Conservation (phyloP, 1,140 invertebrate species). For the Drosophila nannoptera region DNA sequence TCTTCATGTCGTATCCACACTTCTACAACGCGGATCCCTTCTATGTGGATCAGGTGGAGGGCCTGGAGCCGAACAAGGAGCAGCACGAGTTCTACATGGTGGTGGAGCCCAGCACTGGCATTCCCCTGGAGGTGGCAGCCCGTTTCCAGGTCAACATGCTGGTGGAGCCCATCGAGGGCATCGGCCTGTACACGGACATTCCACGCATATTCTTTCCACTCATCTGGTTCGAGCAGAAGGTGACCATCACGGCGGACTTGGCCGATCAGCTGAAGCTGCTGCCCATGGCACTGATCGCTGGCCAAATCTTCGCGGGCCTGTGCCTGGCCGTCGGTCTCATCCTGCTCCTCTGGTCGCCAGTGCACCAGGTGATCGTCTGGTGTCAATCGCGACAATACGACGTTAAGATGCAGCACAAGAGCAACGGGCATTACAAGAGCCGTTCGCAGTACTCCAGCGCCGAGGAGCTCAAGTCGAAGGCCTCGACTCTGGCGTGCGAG, state of each 20-base stretch:
- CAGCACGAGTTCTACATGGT: slow-evolving; percentile 86
- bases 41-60: slow-evolving; percentile 83
- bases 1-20: slow-evolving; percentile 91
- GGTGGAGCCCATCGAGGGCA: slow-evolving; percentile 82
- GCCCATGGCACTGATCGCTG: slow-evolving; percentile 51
- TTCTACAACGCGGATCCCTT: slow-evolving; percentile 88
- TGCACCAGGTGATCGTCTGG: slow-evolving; percentile 38
- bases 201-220: slow-evolving; percentile 86
- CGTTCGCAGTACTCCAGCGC: slow-evolving; percentile 60
- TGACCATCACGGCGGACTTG: slow-evolving; percentile 81
- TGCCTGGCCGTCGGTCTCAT: slow-evolving; percentile 66
- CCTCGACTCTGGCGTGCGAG: slow-evolving; percentile 45
- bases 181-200: slow-evolving; percentile 84
- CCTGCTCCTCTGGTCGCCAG: slow-evolving; percentile 64
- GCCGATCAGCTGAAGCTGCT: slow-evolving; percentile 75
- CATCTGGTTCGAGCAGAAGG: slow-evolving; percentile 88
- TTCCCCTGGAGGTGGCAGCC: slow-evolving; percentile 86
- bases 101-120: slow-evolving; percentile 87
- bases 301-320: slow-evolving; percentile 69
- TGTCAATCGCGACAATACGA: slow-evolving; percentile 51
- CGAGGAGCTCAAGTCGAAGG: slow-evolving; percentile 66
- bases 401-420: slow-evolving; percentile 52
- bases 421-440: slow-evolving; percentile 55
- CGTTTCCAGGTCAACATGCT: slow-evolving; percentile 89
- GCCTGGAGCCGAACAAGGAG: slow-evolving; percentile 84